Base-by-base conservation (phyloP, 1,140 invertebrate genomes). In the Drosophila equinoxialis region DNA sequence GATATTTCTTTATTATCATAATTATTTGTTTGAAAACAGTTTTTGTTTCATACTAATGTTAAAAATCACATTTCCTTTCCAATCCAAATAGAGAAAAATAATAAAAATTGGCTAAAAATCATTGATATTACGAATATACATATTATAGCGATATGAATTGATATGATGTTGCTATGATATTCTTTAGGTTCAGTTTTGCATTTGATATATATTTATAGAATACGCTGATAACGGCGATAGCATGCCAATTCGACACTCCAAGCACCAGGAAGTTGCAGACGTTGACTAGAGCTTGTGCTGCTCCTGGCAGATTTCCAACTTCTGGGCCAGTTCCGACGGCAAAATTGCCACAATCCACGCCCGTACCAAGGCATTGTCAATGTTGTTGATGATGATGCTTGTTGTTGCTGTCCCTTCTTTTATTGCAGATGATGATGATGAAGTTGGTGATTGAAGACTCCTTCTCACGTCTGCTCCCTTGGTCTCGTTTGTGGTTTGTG, bases 111-210 rank as follows among this genome's bases (percentile, higher is more conserved):
- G 30, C 65, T 89, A 74, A 71, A 51, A 51, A 51, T 65, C 51
- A 71, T 72, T 74, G 68, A 39, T 48, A 74, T 51, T 23, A 51
- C 45, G 45, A 48, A 51, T 51, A 51, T 51, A 51, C 30, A 30
- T 48, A 41, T 87, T 87, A 80, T 54, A 80, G 77, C 77, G 84
- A 89, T 89, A 89, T 89, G 84, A 77, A 60, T 90, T 89, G 84
- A 89, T 89, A 89, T 89, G 84, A 90, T 90, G 85, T 89, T 89
- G 85, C 84, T 84, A 89, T 89, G 84, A 89, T 89, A 89, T 89
- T 89, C 85, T 81, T 90, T 84, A 81, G 84, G 84, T 89, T 89
- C 69, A 89, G 80, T 76, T 55, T 11, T 13, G 48, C 51, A 17
- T 57, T 20, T 35, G 6, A 30, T 11, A 14, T 54, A 10, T 60